Evolutionary conservation across 2,797 vertebrate species (phyloP), one percentile per base, ranked within the genome.

Genomic region (Danio aesculapii): DNA sequence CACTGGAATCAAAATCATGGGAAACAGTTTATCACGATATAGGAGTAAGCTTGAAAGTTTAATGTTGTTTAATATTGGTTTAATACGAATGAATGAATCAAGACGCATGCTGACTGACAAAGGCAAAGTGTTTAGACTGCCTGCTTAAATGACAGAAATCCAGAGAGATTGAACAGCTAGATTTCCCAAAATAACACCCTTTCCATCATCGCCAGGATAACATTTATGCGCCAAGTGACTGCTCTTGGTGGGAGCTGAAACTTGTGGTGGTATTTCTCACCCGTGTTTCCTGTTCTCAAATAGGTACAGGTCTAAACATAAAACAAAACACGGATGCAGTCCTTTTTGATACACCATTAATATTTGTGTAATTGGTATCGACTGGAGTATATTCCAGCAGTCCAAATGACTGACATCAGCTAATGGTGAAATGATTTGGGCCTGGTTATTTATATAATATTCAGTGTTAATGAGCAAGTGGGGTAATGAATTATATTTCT

Each of bases 351-450:
- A 83, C 73, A 64, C 44, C 0, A 8, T 52, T 67, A 43, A 81
- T 52, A 59, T 74, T 81, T 21, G 46, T 46, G 59, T 81, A 79
- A 84, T 72, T 87, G 81, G 82, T 83, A 81, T 82, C 61, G 82
- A 85, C 63, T 80, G 46, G 66, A 85, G 86, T 82, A 52, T 75
- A 83, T 88, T 85, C 73, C 67, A 66, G 58, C 67, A 75, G 17
- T 58, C 58, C n/a, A 74, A 67, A 49, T 85, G 80, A 84, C 53
- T 84, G 83, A 85, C 83, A 71, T 83, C 79, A 79, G 83, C 71
- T 83, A 88, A 89, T 87, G 81, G 81, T 79, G 66, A 84, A 87
- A 79, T 83, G 64, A 87, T 85, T 86, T 75, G 78, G 61, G 86
- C 69, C 21, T 78, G 72, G 62, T 84, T 87, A 89, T 86, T 87